Percentiles rank a stretch among this genome's conserved stretches.
Conservation (phyloP, 2,888 invertebrate genomes). For the Carabus problematicus region DNA sequence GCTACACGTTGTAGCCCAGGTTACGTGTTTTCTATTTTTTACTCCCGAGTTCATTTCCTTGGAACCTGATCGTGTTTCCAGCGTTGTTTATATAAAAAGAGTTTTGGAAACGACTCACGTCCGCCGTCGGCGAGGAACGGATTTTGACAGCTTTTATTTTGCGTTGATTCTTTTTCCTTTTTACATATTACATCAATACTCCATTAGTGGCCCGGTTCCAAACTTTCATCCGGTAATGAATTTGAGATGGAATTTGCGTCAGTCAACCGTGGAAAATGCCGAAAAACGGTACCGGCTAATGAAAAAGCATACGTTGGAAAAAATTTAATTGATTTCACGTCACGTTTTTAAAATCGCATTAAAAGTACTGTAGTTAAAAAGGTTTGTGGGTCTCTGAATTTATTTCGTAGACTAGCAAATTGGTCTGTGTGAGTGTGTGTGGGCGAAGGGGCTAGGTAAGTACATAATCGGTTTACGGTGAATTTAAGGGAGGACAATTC, state of each 20-base stretch:
- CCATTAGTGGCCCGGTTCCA: constrained; percentile 32
- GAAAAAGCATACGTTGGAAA: constrained; percentile 4
- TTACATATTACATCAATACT: constrained; percentile 39
- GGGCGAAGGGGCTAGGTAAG: constrained; percentile 14
- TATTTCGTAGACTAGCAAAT: neutral
- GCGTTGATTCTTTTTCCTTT: constrained; percentile 21
- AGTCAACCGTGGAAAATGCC: constrained; percentile 1
- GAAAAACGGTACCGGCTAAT: neutral
- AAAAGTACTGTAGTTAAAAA: constrained; percentile 5
- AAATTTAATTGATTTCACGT: constrained; percentile 23
- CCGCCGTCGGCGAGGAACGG: constrained; percentile 14
- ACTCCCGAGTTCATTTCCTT: constrained; percentile 34
- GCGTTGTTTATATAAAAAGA: constrained; percentile 32
- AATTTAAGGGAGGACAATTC: constrained; percentile 19
- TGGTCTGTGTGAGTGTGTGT: neutral
- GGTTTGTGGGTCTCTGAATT: neutral
- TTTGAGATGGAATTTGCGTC: constrained; percentile 31
- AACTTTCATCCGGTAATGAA: constrained; percentile 29
- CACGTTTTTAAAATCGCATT: constrained; percentile 16
- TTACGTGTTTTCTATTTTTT: constrained; percentile 34
- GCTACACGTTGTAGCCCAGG: constrained; percentile 6
- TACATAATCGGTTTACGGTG: constrained; percentile 32
- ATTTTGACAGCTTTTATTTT: constrained; percentile 36
- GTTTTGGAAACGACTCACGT: constrained; percentile 9
- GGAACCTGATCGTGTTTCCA: constrained; percentile 29